Percentiles rank a stretch among this genome's conserved stretches.
Conservation (phyloP, 2,888 invertebrate genomes). For the Mesorhabditis sp. region DNA sequence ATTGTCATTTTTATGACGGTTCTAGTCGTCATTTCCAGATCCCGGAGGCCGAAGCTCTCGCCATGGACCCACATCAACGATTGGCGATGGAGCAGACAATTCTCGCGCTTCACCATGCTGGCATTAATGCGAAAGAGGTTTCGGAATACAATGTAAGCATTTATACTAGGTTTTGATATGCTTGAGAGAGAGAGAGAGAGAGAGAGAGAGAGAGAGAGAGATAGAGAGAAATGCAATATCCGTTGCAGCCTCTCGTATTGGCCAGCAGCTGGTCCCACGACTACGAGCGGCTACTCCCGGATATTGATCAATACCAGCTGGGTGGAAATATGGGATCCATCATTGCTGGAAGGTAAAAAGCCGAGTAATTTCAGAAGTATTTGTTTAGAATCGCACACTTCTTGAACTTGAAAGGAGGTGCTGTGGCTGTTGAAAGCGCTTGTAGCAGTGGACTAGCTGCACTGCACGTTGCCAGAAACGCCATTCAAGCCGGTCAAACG, state of each 20-base stretch:
- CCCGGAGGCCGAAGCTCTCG: constrained; percentile 29
- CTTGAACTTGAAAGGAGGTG: constrained; percentile 88
- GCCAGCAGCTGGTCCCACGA: constrained; percentile 34
- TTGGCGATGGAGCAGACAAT: constrained; percentile 32
- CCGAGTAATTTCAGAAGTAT: neutral
- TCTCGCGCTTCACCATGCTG: constrained; percentile 31
- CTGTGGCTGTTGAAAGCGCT: constrained; percentile 89
- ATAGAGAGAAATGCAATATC: constrained; percentile 24
- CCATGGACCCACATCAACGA: constrained; percentile 38
- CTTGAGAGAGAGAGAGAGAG: neutral
- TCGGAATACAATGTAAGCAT: neutral
- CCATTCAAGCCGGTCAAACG: constrained; percentile 79
- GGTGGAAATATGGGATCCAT: constrained; percentile 33
- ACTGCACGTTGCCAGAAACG: constrained; percentile 57
- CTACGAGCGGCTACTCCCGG: constrained; percentile 30
- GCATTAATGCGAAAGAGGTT: constrained; percentile 7
- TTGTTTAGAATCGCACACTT: constrained; percentile 76
- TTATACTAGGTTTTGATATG: neutral
- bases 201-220: constrained; percentile 15
- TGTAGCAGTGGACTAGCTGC: constrained; percentile 84
- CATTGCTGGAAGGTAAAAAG: constrained; percentile 31
- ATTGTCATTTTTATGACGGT: neutral
- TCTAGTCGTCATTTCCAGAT: constrained; percentile 17
- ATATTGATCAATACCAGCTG: constrained; percentile 33
- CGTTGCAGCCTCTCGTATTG: constrained; percentile 24